These are phyloP conservation scores for Conchocele bisecta DNA, from an alignment of 2,888 invertebrate genomes.

Conservation along the genomic window DNA sequence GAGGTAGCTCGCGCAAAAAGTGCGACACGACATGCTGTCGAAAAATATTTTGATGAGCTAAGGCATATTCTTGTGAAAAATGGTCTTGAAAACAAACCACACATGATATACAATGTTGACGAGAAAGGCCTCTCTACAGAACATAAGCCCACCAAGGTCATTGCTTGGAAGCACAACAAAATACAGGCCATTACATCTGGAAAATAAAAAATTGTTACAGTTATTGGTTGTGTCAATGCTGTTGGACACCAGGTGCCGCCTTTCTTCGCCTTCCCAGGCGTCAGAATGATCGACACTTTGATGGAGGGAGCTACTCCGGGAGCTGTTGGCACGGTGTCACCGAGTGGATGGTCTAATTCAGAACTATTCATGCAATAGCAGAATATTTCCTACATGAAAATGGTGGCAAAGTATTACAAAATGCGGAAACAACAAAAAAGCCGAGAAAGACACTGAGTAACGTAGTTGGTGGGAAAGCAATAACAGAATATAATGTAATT, in stretches of 20 bases:
- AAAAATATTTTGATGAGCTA: constrained; percentile 35
- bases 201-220: constrained; percentile 16
- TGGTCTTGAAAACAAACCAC: constrained; percentile 32
- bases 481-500: constrained; percentile 1
- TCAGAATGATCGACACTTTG: constrained; percentile 10
- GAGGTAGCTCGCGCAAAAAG: constrained; percentile 24
- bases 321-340: constrained; percentile 15
- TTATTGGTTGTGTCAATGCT: constrained; percentile 30
- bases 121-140: constrained; percentile 38
- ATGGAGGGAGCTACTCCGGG: constrained; percentile 39
- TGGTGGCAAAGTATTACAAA: neutral
- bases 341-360: constrained; percentile 35
- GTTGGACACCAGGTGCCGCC: constrained; percentile 18
- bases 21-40: constrained; percentile 15
- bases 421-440: neutral
- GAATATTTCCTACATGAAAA: neutral
- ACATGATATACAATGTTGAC: constrained; percentile 38
- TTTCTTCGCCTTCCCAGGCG: constrained; percentile 38
- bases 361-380: constrained; percentile 22
- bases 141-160: constrained; percentile 36
- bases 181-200: constrained; percentile 32
- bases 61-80: constrained; percentile 27
- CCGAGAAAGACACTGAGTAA: constrained; percentile 1
- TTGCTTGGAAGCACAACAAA: constrained; percentile 16
- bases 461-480: constrained; percentile 3